Conservation (phyloP, 2,888 invertebrate species). For the Timema podura region DNA sequence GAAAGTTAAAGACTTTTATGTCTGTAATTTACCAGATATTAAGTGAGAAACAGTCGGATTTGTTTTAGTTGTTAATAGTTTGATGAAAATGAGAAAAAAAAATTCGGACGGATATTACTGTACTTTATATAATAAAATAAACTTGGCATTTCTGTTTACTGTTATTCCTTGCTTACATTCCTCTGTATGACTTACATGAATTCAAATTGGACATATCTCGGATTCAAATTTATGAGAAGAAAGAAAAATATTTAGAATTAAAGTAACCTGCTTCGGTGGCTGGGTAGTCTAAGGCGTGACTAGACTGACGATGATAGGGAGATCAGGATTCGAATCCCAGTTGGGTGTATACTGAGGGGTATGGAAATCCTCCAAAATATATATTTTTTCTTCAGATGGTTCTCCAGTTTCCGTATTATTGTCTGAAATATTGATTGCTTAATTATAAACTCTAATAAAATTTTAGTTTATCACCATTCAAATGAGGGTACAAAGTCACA, state of each 20-base stretch:
- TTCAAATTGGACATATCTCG: too few relatives aligned
- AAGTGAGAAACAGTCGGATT: too few relatives aligned
- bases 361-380: conserved; percentile 2
- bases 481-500: conserved; percentile 6
- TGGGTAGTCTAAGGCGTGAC: background rate
- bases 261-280: background rate
- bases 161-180: too few relatives aligned
- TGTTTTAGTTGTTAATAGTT: too few relatives aligned
- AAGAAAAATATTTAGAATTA: too few relatives aligned
- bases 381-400: background rate
- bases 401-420: background rate
- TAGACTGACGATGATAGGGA: background rate
- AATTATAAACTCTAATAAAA: background rate
- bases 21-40: too few relatives aligned
- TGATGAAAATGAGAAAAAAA: too few relatives aligned
- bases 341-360: background rate
- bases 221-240: too few relatives aligned
- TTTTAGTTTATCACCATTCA: background rate
- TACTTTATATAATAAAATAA: too few relatives aligned
- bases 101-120: too few relatives aligned
- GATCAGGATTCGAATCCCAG: background rate
- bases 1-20: background rate
- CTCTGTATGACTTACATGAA: too few relatives aligned
- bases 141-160: too few relatives aligned
- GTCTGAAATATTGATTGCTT: background rate